Evolutionary conservation across 2,888 invertebrate genomes (phyloP).

Genomic region (Exocentrus adspersus): DNA sequence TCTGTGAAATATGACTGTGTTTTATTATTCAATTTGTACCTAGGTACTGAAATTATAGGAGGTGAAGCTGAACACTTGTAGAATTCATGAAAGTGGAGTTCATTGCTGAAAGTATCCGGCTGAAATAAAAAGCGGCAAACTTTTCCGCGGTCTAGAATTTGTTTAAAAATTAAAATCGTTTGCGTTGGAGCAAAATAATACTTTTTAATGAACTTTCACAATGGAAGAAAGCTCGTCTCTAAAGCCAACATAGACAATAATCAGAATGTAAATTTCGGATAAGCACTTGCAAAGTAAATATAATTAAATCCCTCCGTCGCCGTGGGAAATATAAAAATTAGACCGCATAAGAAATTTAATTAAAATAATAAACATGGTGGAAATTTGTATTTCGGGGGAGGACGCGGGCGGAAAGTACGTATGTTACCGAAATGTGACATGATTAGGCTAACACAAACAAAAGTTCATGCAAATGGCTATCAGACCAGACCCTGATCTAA

Average conservation of each 20-base stretch:
- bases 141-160: constrained; percentile 10
- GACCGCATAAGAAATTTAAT: constrained; percentile 46
- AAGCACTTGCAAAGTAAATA: constrained; percentile 49
- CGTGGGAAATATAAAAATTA: constrained; percentile 34
- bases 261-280: constrained; percentile 48
- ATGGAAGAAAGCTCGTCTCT: constrained; percentile 47
- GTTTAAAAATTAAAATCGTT: constrained; percentile 12
- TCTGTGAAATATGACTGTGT: too few species aligned
- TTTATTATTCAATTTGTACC: too few species aligned
- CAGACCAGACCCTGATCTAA: constrained; percentile 60
- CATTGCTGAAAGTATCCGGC: not conserved
- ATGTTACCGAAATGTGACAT: constrained; percentile 53
- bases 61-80: too few species aligned
- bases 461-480: constrained; percentile 61
- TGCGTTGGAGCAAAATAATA: constrained; percentile 21
- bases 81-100: too few species aligned
- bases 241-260: constrained; percentile 49
- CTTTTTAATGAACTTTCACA: constrained; percentile 43
- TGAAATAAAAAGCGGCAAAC: not conserved
- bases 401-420: constrained; percentile 20
- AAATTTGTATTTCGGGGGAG: constrained; percentile 25
- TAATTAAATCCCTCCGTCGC: constrained; percentile 43
- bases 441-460: constrained; percentile 61
- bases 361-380: constrained; percentile 45
- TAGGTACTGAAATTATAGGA: too few species aligned